A percentile compares a stretch with the other conserved stretches of the same genome.
Evolutionary conservation across 2,113 vertebrate genomes (phyloP).

Genomic region (Microcebus jonahi): DNA sequence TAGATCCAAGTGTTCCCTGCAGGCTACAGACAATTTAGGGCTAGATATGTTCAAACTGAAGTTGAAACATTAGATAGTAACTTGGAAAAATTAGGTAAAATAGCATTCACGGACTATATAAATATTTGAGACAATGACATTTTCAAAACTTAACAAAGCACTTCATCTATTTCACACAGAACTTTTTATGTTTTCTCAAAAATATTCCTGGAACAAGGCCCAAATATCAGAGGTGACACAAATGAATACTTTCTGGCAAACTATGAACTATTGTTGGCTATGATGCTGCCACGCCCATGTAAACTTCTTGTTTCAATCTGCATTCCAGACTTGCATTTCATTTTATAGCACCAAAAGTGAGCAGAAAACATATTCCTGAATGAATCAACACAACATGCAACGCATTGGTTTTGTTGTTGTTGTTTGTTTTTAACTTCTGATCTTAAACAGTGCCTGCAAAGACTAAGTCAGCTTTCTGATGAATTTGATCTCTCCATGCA

Average conservation of each 20-base stretch:
- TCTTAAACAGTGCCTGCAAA: constrained; percentile 58
- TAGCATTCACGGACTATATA: not conserved
- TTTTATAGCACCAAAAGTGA: constrained; percentile 58
- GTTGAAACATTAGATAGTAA: not conserved
- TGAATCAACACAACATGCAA: constrained; percentile 40
- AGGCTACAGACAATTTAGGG: not conserved
- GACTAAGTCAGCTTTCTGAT: not conserved
- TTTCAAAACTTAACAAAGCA: not conserved
- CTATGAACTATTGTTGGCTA: not conserved
- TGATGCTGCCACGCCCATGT: not conserved
- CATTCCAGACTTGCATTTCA: constrained; percentile 46
- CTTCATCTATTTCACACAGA: not conserved
- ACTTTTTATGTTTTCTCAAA: not conserved
- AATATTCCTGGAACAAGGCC: not conserved
- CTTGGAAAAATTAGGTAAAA: not conserved
- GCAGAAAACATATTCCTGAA: constrained; percentile 57
- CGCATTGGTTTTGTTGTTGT: not conserved
- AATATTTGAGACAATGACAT: not conserved
- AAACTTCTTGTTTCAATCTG: not conserved
- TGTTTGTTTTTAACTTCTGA: not conserved
- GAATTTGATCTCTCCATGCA: constrained; percentile 10
- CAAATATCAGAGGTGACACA: not conserved
- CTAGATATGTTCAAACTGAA: not conserved
- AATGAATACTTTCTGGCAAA: not conserved
- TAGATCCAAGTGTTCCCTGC: not conserved